These are phyloP conservation scores for Notocelia uddmanniana DNA, from an alignment of 2,888 invertebrate species.

Conservation along the genomic window DNA sequence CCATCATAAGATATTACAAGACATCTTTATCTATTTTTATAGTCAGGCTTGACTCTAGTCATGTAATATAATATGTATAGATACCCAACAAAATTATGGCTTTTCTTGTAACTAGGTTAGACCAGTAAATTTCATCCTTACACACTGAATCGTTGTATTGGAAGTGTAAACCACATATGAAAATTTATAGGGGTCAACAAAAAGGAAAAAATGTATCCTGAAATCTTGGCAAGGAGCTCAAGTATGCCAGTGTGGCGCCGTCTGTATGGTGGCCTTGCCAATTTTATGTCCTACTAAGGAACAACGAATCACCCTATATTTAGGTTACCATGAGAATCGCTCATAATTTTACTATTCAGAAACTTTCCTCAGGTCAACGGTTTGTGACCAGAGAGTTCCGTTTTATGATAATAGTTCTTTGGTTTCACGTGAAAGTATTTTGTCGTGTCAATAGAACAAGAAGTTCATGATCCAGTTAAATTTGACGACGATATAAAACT, in stretches of 20 bases:
- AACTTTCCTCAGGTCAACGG: conserved; percentile 19
- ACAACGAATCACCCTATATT: conserved; percentile 51
- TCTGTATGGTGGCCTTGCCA: conserved; percentile 61
- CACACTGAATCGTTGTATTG: conserved; percentile 35
- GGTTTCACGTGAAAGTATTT: conserved; percentile 16
- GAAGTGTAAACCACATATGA: conserved; percentile 30
- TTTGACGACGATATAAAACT: neutral
- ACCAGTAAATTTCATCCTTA: conserved; percentile 22
- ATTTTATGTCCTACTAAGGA: conserved; percentile 61
- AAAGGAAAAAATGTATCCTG: conserved; percentile 48
- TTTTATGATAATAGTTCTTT: conserved; percentile 37
- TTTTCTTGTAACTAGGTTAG: conserved; percentile 22
- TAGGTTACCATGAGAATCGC: conserved; percentile 36
- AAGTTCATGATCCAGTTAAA: neutral
- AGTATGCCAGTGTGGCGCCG: conserved; percentile 70
- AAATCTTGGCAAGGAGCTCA: conserved; percentile 67
- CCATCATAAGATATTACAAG: neutral
- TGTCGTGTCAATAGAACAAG: neutral
- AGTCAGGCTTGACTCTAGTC: neutral
- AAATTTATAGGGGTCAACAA: conserved; percentile 46
- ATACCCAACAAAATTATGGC: neutral
- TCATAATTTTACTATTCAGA: conserved; percentile 21
- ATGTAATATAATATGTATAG: neutral
- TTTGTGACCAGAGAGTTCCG: neutral
- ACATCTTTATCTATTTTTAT: neutral